These are phyloP conservation scores for Agrochola litura DNA, from an alignment of 2,888 invertebrate genomes.

Conservation along the genomic window DNA sequence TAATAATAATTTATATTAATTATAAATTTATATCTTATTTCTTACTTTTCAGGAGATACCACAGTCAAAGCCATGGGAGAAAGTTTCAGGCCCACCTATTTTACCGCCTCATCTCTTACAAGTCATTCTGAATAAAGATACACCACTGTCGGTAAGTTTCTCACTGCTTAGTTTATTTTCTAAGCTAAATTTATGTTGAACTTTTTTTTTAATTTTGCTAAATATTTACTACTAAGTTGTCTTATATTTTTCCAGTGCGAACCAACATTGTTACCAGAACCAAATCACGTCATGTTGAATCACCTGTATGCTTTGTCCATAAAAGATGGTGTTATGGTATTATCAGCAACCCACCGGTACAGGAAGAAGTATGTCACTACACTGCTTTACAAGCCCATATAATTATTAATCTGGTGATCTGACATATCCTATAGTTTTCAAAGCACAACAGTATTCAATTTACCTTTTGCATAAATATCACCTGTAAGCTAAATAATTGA, in stretches of 20 bases:
- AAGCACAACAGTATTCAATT: constrained; percentile 55
- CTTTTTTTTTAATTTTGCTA: background rate
- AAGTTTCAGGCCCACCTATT: constrained; percentile 98
- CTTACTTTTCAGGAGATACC: constrained; percentile 93
- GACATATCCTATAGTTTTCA: constrained; percentile 36
- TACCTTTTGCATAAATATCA: constrained; percentile 23
- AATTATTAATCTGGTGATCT: constrained; percentile 73
- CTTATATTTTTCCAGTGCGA: constrained; percentile 94
- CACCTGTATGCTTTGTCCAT: constrained; percentile 99
- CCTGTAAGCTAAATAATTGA: constrained; percentile 18
- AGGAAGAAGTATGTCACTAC: constrained; percentile 99
- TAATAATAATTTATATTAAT: background rate
- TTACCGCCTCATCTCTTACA: constrained; percentile 99
- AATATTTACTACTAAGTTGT: background rate
- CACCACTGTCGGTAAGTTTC: constrained; percentile 96
- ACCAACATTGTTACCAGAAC: constrained; percentile 99
- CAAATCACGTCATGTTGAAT: constrained; percentile 99
- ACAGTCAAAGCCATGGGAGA: constrained; percentile 97
- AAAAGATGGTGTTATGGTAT: constrained; percentile 99
- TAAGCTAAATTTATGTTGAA: background rate
- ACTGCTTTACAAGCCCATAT: constrained; percentile 99
- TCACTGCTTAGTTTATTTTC: constrained; percentile 3
- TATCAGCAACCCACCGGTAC: constrained; percentile 99
- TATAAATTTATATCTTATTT: background rate
- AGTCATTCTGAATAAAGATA: constrained; percentile 99